Conservation (phyloP, 1,140 invertebrate species). For the Drosophila pallidifrons region DNA sequence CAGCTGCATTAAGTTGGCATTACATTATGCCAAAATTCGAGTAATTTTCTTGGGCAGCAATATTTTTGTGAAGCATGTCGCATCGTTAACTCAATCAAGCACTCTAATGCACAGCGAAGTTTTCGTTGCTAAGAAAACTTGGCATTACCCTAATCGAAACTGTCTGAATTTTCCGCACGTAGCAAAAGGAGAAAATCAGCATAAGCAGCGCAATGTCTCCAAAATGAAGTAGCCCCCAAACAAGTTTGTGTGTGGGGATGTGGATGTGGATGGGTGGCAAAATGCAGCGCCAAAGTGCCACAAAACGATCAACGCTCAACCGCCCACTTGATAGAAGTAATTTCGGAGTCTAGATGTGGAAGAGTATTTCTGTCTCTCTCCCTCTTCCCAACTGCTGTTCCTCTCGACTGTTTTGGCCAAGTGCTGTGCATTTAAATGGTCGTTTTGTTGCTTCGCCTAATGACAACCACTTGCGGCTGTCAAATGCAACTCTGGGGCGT, state of each 20-base stretch:
- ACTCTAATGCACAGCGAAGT: background rate
- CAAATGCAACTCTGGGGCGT: slow-evolving; percentile 74
- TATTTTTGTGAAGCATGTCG: slow-evolving; percentile 17
- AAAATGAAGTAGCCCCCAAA: slow-evolving; percentile 44
- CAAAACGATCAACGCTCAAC: slow-evolving; percentile 73
- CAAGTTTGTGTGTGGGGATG: slow-evolving; percentile 7
- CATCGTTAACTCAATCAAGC: slow-evolving; percentile 14
- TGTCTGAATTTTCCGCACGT: slow-evolving; percentile 55
- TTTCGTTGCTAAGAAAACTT: no score
- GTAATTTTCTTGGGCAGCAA: background rate
- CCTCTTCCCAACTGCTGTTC: background rate
- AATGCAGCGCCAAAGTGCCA: slow-evolving; percentile 66
- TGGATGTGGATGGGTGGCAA: background rate
- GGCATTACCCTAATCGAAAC: slow-evolving; percentile 33
- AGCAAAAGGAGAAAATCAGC: slow-evolving; percentile 55
- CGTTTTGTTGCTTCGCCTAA: slow-evolving; percentile 73
- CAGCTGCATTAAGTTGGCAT: background rate
- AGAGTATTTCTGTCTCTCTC: background rate
- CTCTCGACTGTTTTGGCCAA: slow-evolving; percentile 29
- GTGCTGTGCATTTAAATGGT: slow-evolving; percentile 79
- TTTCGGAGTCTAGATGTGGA: slow-evolving; percentile 44
- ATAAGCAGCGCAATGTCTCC: slow-evolving; percentile 54
- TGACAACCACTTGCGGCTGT: slow-evolving; percentile 82
- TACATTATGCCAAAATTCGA: slow-evolving; percentile 7
- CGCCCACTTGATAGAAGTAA: slow-evolving; percentile 75